Evolutionary conservation across 2,113 vertebrate genomes (phyloP).

Genomic region (Callorhinus ursinus): DNA sequence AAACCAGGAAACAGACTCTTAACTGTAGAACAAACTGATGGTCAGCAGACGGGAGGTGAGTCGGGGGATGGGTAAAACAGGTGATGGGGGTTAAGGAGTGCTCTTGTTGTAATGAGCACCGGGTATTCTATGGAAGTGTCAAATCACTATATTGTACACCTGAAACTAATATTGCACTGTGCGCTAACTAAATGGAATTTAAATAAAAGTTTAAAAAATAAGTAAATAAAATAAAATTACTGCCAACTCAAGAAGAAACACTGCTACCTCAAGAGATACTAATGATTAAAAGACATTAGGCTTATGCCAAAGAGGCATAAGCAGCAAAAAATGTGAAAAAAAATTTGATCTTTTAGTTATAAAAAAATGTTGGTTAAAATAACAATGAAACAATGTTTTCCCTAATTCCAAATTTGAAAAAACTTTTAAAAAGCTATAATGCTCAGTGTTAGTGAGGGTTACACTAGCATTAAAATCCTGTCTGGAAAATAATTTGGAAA

Average conservation of each 20-base stretch:
- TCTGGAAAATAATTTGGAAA: constrained; percentile 13
- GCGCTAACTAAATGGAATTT: background rate
- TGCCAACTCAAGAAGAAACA: constrained; percentile 6
- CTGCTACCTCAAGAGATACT: background rate
- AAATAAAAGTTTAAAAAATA: background rate
- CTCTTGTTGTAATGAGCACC: background rate
- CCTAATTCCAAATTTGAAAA: constrained; percentile 1
- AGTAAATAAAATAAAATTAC: background rate
- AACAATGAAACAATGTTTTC: background rate
- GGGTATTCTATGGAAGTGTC: background rate
- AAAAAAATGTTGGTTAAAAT: background rate
- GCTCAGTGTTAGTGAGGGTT: background rate
- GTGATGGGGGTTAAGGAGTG: background rate
- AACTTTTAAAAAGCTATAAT: background rate
- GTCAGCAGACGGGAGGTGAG: background rate
- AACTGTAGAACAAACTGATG: background rate
- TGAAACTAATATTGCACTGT: background rate
- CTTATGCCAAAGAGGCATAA: background rate
- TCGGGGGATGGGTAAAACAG: background rate
- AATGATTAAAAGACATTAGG: background rate
- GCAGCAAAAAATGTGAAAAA: background rate
- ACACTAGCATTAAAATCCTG: background rate
- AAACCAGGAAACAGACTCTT: background rate
- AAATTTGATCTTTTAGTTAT: constrained; percentile 11
- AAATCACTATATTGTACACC: background rate